phyloP scores from a whole-genome alignment of 2,113 vertebrate species.

The Pseudorectes ferrugineus region DNA sequence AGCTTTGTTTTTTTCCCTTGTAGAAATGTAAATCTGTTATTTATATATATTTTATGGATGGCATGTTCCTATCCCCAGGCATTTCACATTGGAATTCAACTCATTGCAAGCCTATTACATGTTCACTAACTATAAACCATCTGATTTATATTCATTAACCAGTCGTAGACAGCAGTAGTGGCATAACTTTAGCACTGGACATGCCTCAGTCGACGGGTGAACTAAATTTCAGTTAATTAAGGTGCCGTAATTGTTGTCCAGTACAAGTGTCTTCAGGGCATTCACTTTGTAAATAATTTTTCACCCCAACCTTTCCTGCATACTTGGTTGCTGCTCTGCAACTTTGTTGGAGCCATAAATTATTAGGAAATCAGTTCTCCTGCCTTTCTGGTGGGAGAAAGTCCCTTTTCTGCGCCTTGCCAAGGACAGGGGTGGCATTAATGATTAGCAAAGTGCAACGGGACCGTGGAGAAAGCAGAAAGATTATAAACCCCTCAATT shows the following conservation, averaged over 20 bases:
- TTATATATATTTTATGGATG: slow-evolving; percentile 59
- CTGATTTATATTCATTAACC: slow-evolving; percentile 90
- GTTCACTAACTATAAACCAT: slow-evolving; percentile 85
- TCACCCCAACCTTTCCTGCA: slow-evolving; percentile 50
- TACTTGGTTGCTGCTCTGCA: slow-evolving; percentile 21
- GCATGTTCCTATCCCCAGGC: slow-evolving; percentile 78
- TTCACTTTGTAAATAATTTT: slow-evolving; percentile 78
- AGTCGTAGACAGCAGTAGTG: slow-evolving; percentile 72
- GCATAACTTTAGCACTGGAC: slow-evolving; percentile 72
- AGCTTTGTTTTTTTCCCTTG: not conserved
- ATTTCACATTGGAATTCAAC: slow-evolving; percentile 79
- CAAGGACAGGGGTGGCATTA: rapidly evolving
- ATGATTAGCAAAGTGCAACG: not conserved
- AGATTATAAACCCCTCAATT: not conserved
- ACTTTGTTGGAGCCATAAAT: slow-evolving; percentile 45
- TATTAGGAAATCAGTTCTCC: not conserved
- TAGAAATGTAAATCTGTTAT: slow-evolving; percentile 52
- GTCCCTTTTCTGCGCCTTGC: not conserved
- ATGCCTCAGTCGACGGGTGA: slow-evolving; percentile 70
- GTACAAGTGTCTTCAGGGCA: slow-evolving; percentile 80
- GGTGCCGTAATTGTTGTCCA: slow-evolving; percentile 78
- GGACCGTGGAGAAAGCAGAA: not conserved
- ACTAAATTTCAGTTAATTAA: slow-evolving; percentile 84
- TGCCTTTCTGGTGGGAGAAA: not conserved
- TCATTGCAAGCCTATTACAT: slow-evolving; percentile 76